phyloP scores from a whole-genome alignment of 2,797 vertebrate species.

The Pseudochaenichthys georgianus region DNA sequence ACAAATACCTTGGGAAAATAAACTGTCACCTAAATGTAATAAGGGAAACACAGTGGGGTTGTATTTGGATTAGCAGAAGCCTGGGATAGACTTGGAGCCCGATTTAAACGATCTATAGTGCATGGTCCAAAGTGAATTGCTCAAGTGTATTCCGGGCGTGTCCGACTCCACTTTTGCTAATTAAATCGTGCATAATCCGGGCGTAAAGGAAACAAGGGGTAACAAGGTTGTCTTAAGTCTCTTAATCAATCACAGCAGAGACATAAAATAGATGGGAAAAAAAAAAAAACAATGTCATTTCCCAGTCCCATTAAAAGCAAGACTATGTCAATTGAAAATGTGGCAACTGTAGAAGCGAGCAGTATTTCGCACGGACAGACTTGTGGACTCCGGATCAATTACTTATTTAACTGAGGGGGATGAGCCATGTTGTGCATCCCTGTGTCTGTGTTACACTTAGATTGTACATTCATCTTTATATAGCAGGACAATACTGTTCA shows the following conservation, averaged over 20 bases:
- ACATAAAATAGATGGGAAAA: too few species aligned
- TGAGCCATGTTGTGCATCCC: too few species aligned
- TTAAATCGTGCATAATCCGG: neutral
- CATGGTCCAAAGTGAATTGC: neutral
- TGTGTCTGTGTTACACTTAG: too few species aligned
- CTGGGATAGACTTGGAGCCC: neutral
- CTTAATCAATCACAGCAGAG: neutral
- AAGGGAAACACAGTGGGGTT: conserved; percentile 1
- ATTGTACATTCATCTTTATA: too few species aligned
- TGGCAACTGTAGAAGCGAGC: too few species aligned
- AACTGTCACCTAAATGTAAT: conserved; percentile 2
- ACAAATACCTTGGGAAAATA: neutral
- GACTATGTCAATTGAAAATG: too few species aligned
- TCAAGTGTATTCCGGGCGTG: neutral
- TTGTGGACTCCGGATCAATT: too few species aligned
- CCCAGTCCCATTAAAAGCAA: too few species aligned
- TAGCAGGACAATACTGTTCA: too few species aligned
- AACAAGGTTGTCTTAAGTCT: neutral
- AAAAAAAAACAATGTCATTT: too few species aligned
- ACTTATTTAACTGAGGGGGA: too few species aligned
- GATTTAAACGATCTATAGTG: neutral
- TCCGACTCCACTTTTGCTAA: neutral
- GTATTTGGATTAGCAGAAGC: neutral
- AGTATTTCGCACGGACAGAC: too few species aligned
- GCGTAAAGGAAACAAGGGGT: neutral